Conservation (phyloP, 2,113 vertebrate genomes). For the Halcyon senegalensis region DNA sequence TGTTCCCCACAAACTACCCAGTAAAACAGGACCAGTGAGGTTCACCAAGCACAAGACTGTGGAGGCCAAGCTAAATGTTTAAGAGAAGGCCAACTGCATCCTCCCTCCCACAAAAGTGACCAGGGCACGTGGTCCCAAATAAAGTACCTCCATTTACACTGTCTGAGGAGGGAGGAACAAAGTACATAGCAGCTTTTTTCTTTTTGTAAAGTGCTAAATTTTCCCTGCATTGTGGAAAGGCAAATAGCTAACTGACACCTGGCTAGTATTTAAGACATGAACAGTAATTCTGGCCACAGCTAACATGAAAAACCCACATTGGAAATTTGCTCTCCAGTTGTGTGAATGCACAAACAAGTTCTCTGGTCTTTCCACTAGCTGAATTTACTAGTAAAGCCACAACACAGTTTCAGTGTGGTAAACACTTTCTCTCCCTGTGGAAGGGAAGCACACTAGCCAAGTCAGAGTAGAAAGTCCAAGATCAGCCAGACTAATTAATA, state of each 20-base stretch:
- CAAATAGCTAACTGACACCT: not conserved
- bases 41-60: conserved; percentile 8
- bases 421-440: not conserved
- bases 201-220: not conserved
- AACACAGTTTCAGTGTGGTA: not conserved
- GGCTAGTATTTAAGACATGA: not conserved
- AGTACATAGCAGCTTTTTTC: not conserved
- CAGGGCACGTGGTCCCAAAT: not conserved
- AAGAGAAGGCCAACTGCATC: conserved; percentile 19
- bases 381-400: not conserved
- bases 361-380: not conserved
- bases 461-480: not conserved
- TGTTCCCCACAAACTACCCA: conserved; percentile 29
- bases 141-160: not conserved
- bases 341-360: conserved; percentile 24
- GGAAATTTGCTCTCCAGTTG: not conserved
- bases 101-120: not conserved
- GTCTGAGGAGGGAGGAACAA: not conserved
- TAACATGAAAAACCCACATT: not conserved
- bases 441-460: not conserved
- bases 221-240: not conserved
- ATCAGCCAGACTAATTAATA: not conserved
- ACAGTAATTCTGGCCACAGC: conserved; percentile 5
- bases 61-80: conserved; percentile 57
- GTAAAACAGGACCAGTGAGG: conserved; percentile 51